Percentiles rank a stretch among this genome's conserved stretches.
These are phyloP conservation scores for Iphiclides podalirius DNA, from an alignment of 2,888 invertebrate species.

Conservation along the genomic window DNA sequence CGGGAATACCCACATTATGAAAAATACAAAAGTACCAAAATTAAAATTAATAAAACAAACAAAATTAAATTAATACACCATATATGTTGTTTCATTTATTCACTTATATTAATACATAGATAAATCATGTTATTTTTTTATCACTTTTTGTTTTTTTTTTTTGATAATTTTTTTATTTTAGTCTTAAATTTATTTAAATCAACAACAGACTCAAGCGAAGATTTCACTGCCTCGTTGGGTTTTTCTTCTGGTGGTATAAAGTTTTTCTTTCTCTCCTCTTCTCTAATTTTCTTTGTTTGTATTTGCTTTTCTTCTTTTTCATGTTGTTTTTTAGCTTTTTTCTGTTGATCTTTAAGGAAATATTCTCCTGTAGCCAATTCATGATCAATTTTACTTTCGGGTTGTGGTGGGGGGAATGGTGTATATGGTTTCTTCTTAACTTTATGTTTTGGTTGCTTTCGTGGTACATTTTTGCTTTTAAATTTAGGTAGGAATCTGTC, in stretches of 20 bases:
- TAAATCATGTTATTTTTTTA: not conserved
- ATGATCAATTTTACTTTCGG: slow-evolving; percentile 95
- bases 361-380: slow-evolving; percentile 97
- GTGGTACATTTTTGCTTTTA: slow-evolving; percentile 91
- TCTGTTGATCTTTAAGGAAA: slow-evolving; percentile 94
- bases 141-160: slow-evolving; percentile 64
- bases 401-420: slow-evolving; percentile 97
- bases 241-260: slow-evolving; percentile 90
- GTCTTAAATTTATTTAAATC: slow-evolving; percentile 87
- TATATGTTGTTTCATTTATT: slow-evolving; percentile 26
- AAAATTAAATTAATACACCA: slow-evolving; percentile 81
- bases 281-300: slow-evolving; percentile 85
- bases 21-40: slow-evolving; percentile 79
- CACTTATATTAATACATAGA: too few species aligned
- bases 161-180: slow-evolving; percentile 84
- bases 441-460: slow-evolving; percentile 93
- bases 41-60: slow-evolving; percentile 82
- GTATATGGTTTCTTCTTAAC: slow-evolving; percentile 96
- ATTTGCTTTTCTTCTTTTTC: slow-evolving; percentile 89
- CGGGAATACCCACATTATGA: slow-evolving; percentile 76
- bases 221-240: slow-evolving; percentile 34
- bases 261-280: slow-evolving; percentile 88
- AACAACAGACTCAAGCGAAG: slow-evolving; percentile 57
- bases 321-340: slow-evolving; percentile 84
- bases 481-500: slow-evolving; percentile 97